A percentile compares a stretch with the other conserved stretches of the same genome.
Evolutionary conservation across 2,888 invertebrate species (phyloP).

Genomic region (Lithosia quadra): DNA sequence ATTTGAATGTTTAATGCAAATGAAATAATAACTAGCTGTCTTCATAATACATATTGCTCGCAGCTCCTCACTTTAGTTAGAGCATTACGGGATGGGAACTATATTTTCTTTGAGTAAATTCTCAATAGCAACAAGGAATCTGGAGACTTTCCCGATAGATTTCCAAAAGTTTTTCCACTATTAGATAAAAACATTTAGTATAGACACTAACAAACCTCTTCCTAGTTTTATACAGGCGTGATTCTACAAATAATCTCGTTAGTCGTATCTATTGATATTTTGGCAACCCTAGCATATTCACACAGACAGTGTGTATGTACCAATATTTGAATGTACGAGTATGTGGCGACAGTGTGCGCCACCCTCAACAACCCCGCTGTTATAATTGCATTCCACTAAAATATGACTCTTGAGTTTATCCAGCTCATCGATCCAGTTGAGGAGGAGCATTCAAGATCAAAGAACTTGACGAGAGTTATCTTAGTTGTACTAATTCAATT

Average conservation of each 20-base stretch:
- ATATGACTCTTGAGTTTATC: conserved; percentile 79
- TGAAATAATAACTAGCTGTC: background rate
- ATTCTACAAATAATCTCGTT: no score
- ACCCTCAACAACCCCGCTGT: conserved; percentile 75
- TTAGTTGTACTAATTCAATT: background rate
- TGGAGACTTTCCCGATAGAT: background rate
- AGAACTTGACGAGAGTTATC: background rate
- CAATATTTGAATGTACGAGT: conserved; percentile 74
- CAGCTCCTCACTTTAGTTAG: no score
- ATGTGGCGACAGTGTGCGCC: conserved; percentile 62
- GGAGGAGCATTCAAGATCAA: conserved; percentile 19
- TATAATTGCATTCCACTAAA: conserved; percentile 86
- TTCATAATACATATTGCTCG: no score
- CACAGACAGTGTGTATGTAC: conserved; percentile 59
- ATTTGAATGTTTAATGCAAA: no score
- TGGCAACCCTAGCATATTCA: conserved; percentile 64
- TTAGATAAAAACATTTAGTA: background rate
- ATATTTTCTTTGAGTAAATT: background rate
- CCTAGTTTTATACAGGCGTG: background rate
- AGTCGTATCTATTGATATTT: background rate
- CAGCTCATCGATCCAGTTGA: conserved; percentile 51
- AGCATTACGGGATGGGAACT: no score
- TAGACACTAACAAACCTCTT: background rate
- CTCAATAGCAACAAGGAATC: background rate
- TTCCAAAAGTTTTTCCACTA: background rate